A percentile compares a stretch with the other conserved stretches of the same genome.
Evolutionary conservation across 2,888 invertebrate genomes (phyloP).

Genomic region (Leptothorax acervorum): DNA sequence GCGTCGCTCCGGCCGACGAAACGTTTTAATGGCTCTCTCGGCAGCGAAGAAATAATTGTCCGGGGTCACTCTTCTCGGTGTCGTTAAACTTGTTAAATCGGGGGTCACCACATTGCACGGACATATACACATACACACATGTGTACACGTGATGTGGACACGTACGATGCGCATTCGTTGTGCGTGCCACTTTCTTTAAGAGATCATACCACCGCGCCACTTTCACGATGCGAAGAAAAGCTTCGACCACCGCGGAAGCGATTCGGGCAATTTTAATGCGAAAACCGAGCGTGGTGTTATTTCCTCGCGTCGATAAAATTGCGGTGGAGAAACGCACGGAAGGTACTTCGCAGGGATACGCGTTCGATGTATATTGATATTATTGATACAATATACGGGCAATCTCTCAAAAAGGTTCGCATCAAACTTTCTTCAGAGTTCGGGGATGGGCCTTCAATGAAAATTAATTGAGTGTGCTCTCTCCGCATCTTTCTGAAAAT

Average conservation of each 20-base stretch:
- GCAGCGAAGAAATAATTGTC: constrained; percentile 70
- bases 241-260: constrained; percentile 27
- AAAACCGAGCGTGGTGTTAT: constrained; percentile 28
- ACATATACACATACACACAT: too few species aligned
- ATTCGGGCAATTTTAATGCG: constrained; percentile 45
- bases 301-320: constrained; percentile 42
- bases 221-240: constrained; percentile 35
- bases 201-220: constrained; percentile 17
- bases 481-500: not conserved
- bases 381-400: not conserved
- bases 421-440: not conserved
- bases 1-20: constrained; percentile 66
- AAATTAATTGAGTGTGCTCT: constrained; percentile 1
- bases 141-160: not conserved
- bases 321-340: not conserved
- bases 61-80: constrained; percentile 61
- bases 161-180: constrained; percentile 8
- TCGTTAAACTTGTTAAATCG: constrained; percentile 70
- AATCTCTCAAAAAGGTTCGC: not conserved
- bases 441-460: not conserved
- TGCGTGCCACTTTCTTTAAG: constrained; percentile 57
- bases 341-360: not conserved
- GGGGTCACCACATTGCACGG: constrained; percentile 51
- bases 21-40: constrained; percentile 63
- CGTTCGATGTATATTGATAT: not conserved